A percentile compares a stretch with the other conserved stretches of the same genome.
These are phyloP conservation scores for Glossosoma conforme DNA, from an alignment of 1,140 invertebrate species.

Conservation along the genomic window DNA sequence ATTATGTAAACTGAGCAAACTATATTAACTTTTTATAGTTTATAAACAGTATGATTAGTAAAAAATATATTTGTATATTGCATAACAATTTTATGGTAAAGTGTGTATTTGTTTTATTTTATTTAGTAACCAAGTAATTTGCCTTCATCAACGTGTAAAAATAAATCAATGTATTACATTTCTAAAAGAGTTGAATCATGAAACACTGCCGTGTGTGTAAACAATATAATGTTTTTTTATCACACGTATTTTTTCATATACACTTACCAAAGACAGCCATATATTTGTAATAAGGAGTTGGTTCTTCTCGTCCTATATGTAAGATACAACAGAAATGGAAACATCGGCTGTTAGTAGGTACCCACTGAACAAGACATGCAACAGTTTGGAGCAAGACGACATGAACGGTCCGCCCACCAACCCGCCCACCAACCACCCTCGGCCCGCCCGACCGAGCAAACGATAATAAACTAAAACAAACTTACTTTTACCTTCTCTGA, in stretches of 20 bases:
- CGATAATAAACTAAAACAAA: too few relatives aligned
- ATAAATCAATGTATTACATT: too few relatives aligned
- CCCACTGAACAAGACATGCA: slow-evolving; percentile 41
- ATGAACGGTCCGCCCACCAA: slow-evolving; percentile 36
- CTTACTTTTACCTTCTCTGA: too few relatives aligned
- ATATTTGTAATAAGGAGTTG: slow-evolving; percentile 81
- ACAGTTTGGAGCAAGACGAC: slow-evolving; percentile 32
- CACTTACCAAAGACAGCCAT: slow-evolving; percentile 83
- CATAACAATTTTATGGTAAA: too few relatives aligned
- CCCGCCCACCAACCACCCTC: slow-evolving; percentile 8
- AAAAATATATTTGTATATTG: too few relatives aligned
- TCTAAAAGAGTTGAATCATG: too few relatives aligned
- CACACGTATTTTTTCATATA: slow-evolving; percentile 45
- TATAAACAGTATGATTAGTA: too few relatives aligned
- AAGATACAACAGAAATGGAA: slow-evolving; percentile 60
- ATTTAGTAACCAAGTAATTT: too few relatives aligned
- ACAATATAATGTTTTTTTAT: slow-evolving; percentile 34
- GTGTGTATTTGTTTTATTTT: too few relatives aligned
- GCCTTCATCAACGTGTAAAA: too few relatives aligned
- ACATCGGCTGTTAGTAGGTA: slow-evolving; percentile 58
- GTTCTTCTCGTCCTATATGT: slow-evolving; percentile 77
- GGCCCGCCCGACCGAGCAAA: neutral
- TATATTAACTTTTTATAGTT: too few relatives aligned
- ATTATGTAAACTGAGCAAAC: too few relatives aligned
- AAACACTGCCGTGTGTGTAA: slow-evolving; percentile 49